Conservation (phyloP, 2,113 vertebrate genomes). For the Nothoprocta pentlandii region DNA sequence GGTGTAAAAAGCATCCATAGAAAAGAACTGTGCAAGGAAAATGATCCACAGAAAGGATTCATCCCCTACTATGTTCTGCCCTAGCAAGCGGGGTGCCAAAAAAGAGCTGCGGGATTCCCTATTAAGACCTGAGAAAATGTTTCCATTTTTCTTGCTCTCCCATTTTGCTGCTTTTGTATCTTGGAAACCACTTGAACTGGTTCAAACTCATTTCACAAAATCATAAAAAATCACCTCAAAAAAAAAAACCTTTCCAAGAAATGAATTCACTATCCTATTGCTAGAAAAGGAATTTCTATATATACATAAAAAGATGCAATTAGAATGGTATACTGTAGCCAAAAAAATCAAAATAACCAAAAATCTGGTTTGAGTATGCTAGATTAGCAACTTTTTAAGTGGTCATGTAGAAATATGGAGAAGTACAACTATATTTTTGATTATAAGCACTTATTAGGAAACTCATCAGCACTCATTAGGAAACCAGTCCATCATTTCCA, state of each 20-base stretch:
- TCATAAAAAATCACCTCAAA: not conserved
- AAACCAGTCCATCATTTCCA: not conserved
- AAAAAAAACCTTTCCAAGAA: not conserved
- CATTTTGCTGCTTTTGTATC: not conserved
- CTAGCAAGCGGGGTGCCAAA: not conserved
- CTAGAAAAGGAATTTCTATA: not conserved
- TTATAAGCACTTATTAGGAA: not conserved
- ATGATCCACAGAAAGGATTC: not conserved
- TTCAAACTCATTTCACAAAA: not conserved
- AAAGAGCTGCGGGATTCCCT: not conserved
- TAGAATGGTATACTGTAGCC: not conserved
- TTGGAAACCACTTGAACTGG: not conserved
- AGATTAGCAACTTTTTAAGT: not conserved
- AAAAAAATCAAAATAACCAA: not conserved
- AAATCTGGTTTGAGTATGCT: not conserved
- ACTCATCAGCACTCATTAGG: not conserved
- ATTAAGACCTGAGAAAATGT: not conserved
- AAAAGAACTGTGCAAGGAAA: not conserved
- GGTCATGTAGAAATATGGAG: not conserved
- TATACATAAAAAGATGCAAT: not conserved
- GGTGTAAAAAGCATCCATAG: not conserved
- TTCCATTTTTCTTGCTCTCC: not conserved
- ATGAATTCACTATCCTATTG: rapidly evolving
- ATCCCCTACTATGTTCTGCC: not conserved
- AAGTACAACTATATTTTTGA: rapidly evolving